Base-by-base conservation (phyloP, 2,888 invertebrate species). In the Athalia rosae region DNA sequence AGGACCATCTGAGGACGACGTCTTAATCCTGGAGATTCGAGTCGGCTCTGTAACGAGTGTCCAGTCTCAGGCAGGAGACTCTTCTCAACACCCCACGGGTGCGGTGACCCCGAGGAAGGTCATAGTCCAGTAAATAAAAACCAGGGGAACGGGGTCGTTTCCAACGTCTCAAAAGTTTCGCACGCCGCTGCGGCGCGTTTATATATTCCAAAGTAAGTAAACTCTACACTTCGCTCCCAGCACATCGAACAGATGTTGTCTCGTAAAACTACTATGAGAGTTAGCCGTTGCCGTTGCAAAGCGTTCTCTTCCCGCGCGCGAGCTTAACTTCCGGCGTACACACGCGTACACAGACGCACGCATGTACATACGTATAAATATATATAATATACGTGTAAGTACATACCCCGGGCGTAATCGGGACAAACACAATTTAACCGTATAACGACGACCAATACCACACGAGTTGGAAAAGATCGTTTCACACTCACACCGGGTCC, bases 201-300 rank as follows among this genome's bases (percentile, higher is more conserved):
- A 28, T 28, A 28, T 28, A 28, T 28, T 28, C 28, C 28, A 28
- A 28, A 28, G 28, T 28, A 2, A 28, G 28, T 28, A 28, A 28
- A 28, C 28, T 28, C 28, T 28, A 28, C 28, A 28, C 28, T 28
- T 28, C 28, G 28, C 28, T 28, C 28, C 28, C 5, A 13, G 50
- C 43, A 45, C 71, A 71, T 71, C 50, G 71, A 45, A 9, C 71
- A 71, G 71, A 71, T 71, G 71, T 71, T 58, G 28, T 13, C 71
- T 71, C 71, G 71, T 71, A 71, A 71, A 71, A 67, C 28, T 28
- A 28, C 28, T 28, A 28, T 28, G 28, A 28, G 28, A 28, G 28
- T 28, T 1, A 28, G 28, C 28, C 28, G 28, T 28, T 28, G 28
- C 67, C 48, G 53, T 9, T 9, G n/a, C 53, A 50, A 28, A 63